A percentile compares a stretch with the other conserved stretches of the same genome.
These are phyloP conservation scores for Deladenus siricidicola DNA, from an alignment of 2,888 invertebrate species.

Conservation along the genomic window DNA sequence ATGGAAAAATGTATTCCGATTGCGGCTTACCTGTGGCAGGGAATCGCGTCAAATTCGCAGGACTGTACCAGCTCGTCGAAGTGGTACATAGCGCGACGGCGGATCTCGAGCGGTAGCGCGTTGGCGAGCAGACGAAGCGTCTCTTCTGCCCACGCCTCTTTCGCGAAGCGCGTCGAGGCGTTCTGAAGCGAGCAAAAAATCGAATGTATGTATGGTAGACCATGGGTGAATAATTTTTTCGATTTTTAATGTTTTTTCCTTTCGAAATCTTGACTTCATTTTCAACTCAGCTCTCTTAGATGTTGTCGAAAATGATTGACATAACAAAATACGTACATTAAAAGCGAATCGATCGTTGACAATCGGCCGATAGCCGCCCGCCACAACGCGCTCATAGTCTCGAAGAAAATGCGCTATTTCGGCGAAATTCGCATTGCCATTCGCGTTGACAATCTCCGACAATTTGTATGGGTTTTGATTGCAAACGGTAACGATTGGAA, in stretches of 20 bases:
- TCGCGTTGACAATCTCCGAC: not conserved
- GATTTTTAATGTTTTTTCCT: too few relatives aligned
- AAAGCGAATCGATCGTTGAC: conserved; percentile 12
- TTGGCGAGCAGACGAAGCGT: conserved; percentile 8
- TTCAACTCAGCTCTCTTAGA: too few relatives aligned
- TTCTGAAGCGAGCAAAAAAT: not conserved
- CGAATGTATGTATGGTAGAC: not conserved
- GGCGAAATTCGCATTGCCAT: conserved; percentile 10
- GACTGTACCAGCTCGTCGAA: conserved; percentile 13
- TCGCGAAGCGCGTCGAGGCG: not conserved
- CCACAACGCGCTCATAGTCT: conserved; percentile 6
- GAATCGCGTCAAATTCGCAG: not conserved
- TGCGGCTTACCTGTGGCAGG: too few relatives aligned
- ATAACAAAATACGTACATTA: too few relatives aligned
- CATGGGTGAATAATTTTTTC: too few relatives aligned
- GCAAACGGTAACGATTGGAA: conserved; percentile 22
- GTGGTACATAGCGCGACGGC: not conserved
- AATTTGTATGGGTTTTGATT: conserved; percentile 20
- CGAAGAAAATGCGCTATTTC: conserved; percentile 8
- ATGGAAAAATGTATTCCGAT: too few relatives aligned
- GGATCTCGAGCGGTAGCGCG: conserved; percentile 2
- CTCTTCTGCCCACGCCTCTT: conserved; percentile 4
- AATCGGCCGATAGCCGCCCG: conserved; percentile 2
- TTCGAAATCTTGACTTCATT: too few relatives aligned
- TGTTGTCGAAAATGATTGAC: not conserved